Evolutionary conservation across 2,113 vertebrate species (phyloP), one percentile per base, ranked within the genome.

Genomic region (Coreoperca whiteheadi): DNA sequence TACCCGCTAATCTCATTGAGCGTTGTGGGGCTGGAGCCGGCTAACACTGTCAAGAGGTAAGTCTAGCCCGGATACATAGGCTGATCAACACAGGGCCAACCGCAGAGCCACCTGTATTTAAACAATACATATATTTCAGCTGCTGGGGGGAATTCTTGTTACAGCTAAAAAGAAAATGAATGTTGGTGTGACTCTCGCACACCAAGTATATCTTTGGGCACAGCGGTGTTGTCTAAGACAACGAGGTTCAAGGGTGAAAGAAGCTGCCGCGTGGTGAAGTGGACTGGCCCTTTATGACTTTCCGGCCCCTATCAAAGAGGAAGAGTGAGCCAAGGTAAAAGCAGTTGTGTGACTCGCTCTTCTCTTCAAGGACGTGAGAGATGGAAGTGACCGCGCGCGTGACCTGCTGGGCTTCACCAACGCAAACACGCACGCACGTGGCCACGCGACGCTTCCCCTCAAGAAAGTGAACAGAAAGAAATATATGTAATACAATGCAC

Each of bases 331-430:
- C 48, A 4, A 88, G 75, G 84, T 84, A 87, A 90, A 90, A 91
- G 87, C 82, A 48, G 69, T 74, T 79, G 75, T 85, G 84, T 85
- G 86, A 89, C 89, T 85, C 11, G 80, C 67, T 82, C 88, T 90
- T 70, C 80, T 82, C 75, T 88, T 90, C 83, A 91, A 92, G 88
- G 84, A 89, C 50, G 5, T 57, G 34, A 77, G 76, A 85, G 87
- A 82, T 87, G 76, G 81, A 90, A 82, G 61, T 89, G 92, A 88
- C 91, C 50, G 23, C 3, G 46, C n/a, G 72, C 34, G 2, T 84
- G 88, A 91, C 91, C 85, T 65, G 76, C 79, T 7, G 51, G 25
- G 69, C 65, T 78, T 23, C 32, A 72, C 74, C 81, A 6, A 85
- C 74, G 87, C 32, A 82, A 50, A 67, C 28, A n/a, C 41, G 28